A percentile compares a stretch with the other conserved stretches of the same genome.
These are phyloP conservation scores for Campylorhamphus procurvoides DNA, from an alignment of 2,113 vertebrate genomes.

Conservation along the genomic window DNA sequence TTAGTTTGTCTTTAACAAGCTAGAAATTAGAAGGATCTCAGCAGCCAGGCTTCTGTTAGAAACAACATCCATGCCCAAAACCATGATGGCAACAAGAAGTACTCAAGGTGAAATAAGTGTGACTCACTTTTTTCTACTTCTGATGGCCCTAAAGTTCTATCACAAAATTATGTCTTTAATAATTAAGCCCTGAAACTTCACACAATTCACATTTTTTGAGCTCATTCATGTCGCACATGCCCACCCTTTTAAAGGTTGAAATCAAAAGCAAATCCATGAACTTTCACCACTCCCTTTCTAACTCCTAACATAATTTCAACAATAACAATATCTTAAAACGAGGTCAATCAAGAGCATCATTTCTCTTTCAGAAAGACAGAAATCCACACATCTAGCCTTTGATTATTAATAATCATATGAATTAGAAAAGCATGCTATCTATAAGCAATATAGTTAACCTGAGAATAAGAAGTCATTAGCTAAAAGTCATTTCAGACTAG, in stretches of 20 bases:
- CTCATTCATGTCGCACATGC: background rate
- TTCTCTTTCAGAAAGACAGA: background rate
- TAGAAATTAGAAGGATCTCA: background rate
- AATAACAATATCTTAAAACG: background rate
- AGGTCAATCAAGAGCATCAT: background rate
- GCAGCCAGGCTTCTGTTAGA: background rate
- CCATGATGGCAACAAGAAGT: background rate
- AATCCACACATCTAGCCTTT: background rate
- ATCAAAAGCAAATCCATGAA: background rate
- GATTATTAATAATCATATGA: background rate
- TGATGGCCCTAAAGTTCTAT: background rate
- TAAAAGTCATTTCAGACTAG: constrained; percentile 7
- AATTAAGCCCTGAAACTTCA: background rate
- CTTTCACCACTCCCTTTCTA: background rate
- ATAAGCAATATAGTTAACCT: background rate
- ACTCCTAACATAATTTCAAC: background rate
- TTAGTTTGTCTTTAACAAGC: background rate
- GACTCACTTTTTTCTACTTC: background rate
- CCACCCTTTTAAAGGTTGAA: background rate
- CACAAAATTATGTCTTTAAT: background rate
- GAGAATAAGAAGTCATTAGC: constrained; percentile 25
- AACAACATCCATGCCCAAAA: background rate
- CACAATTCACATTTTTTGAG: background rate
- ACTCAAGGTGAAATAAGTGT: background rate
- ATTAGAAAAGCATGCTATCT: background rate